Conservation (phyloP, 2,888 invertebrate species). For the Panorpa germanica region DNA sequence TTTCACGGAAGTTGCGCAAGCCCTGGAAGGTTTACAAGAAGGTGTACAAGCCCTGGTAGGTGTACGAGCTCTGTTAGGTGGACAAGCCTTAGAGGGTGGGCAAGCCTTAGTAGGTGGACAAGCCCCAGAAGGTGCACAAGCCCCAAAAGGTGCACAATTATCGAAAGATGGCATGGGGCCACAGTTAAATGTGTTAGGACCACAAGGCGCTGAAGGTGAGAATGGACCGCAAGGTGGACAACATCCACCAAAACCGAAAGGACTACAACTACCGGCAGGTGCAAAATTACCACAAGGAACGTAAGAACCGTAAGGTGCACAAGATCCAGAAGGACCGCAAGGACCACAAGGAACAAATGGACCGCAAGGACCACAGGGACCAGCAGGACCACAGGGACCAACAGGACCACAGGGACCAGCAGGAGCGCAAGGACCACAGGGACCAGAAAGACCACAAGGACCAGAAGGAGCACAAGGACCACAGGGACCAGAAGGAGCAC, state of each 20-base stretch:
- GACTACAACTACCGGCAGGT: conserved; percentile 1
- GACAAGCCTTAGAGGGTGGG: too few relatives aligned
- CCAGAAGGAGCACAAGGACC: conserved; percentile 1
- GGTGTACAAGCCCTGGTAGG: too few relatives aligned
- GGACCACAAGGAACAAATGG: conserved; percentile 4
- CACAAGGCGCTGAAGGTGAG: neutral
- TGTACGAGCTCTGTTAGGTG: too few relatives aligned
- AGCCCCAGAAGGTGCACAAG: too few relatives aligned
- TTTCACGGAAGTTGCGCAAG: too few relatives aligned
- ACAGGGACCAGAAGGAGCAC: conserved; percentile 1
- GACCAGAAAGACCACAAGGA: neutral
- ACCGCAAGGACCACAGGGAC: neutral
- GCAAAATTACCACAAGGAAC: neutral
- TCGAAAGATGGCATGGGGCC: too few relatives aligned
- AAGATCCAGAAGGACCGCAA: neutral
- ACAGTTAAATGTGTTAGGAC: too few relatives aligned
- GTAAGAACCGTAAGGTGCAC: conserved; percentile 1
- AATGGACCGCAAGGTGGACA: conserved; percentile 3
- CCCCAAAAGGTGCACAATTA: too few relatives aligned
- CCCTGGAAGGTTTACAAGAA: too few relatives aligned
- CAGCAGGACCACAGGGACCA: neutral
- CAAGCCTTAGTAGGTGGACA: too few relatives aligned
- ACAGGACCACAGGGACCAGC: neutral
- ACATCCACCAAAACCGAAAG: neutral
- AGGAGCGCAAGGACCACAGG: conserved; percentile 4